Percentiles rank a stretch among this genome's conserved stretches.
These are phyloP conservation scores for Acipenser transmontanus DNA, from an alignment of 2,797 vertebrate genomes.

Conservation along the genomic window DNA sequence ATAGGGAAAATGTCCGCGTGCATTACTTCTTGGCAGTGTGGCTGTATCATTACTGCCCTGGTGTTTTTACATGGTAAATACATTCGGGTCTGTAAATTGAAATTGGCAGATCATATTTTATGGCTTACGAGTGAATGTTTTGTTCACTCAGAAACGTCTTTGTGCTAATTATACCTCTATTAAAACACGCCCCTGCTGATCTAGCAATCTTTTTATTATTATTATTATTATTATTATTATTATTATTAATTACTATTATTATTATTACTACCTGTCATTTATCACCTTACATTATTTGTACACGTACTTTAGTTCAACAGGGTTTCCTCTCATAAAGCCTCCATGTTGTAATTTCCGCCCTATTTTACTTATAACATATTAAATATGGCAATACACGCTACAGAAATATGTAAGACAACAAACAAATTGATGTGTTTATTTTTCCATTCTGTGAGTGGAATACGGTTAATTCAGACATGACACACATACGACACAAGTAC, in stretches of 20 bases:
- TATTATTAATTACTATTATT: too few relatives aligned
- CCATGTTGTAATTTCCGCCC: constrained; percentile 84
- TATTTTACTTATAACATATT: constrained; percentile 41
- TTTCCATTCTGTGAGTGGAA: too few relatives aligned
- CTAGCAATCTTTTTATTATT: constrained; percentile 50
- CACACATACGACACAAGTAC: not conserved
- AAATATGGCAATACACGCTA: constrained; percentile 43
- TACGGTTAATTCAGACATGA: constrained; percentile 2
- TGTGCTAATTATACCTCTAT: constrained; percentile 49
- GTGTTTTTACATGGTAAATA: constrained; percentile 14
- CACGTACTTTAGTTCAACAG: constrained; percentile 56
- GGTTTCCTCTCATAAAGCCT: constrained; percentile 66
- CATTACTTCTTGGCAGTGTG: constrained; percentile 20
- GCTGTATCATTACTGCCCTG: constrained; percentile 15
- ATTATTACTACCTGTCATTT: constrained; percentile 57
- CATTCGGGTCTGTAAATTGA: constrained; percentile 25
- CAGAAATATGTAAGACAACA: constrained; percentile 4
- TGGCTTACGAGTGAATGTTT: constrained; percentile 17
- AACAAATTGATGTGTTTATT: too few relatives aligned
- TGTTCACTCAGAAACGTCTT: constrained; percentile 52
- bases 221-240: too few relatives aligned
- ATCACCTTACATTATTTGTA: constrained; percentile 55
- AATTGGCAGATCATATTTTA: constrained; percentile 37
- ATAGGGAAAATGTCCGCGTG: constrained; percentile 28
- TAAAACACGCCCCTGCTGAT: constrained; percentile 50